Evolutionary conservation across 2,797 vertebrate genomes (phyloP).

Genomic region (Okamejei kenojei): DNA sequence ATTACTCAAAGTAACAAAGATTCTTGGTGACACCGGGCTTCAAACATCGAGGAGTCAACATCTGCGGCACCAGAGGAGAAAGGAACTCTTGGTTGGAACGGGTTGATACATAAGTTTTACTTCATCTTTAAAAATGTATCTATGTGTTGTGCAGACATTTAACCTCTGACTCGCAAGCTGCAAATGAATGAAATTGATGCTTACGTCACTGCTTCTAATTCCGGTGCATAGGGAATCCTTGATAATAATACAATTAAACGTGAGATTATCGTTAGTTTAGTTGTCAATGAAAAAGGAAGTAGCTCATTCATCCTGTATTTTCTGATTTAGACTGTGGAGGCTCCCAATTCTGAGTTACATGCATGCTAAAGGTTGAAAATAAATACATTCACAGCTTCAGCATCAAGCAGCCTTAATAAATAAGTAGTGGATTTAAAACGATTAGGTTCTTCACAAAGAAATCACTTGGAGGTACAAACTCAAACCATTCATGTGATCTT

Average conservation of each 20-base stretch:
- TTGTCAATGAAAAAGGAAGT: not conserved
- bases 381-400: constrained; percentile 8
- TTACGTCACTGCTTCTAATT: not conserved
- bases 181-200: not conserved
- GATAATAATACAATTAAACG: not conserved
- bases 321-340: not conserved
- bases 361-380: not conserved
- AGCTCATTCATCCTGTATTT: not conserved
- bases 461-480: constrained; percentile 28
- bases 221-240: not conserved
- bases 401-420: constrained; percentile 18
- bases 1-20: not conserved
- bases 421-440: constrained; percentile 29
- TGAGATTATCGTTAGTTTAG: not conserved
- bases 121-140: not conserved
- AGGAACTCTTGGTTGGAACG: not conserved
- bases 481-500: constrained; percentile 29
- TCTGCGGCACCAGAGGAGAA: not conserved
- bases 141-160: too few species aligned
- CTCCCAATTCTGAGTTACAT: not conserved
- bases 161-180: not conserved
- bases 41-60: not conserved
- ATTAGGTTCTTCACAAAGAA: constrained; percentile 35
- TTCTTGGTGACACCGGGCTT: not conserved
- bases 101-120: not conserved